Percentiles rank a stretch among this genome's conserved stretches.
Evolutionary conservation across 2,113 vertebrate genomes (phyloP).

Genomic region (Diadophis punctatus): DNA sequence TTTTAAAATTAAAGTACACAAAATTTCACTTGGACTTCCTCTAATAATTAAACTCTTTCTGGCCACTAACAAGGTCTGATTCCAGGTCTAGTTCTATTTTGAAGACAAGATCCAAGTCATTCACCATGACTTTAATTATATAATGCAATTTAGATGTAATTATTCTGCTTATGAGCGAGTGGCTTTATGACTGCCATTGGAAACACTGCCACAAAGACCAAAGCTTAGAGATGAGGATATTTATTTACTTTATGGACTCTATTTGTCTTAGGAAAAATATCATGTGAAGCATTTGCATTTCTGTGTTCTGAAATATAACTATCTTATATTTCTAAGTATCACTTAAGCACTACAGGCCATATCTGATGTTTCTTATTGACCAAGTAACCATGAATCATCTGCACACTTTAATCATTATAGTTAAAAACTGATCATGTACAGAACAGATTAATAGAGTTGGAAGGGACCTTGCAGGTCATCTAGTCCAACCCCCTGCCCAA

Average conservation of each 20-base stretch:
- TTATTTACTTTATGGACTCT: background rate
- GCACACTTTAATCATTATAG: background rate
- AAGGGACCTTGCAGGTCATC: too few relatives aligned
- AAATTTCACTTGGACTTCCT: slow-evolving; percentile 49
- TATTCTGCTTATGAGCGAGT: slow-evolving; percentile 33
- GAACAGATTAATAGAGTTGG: too few relatives aligned
- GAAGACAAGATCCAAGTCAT: slow-evolving; percentile 43
- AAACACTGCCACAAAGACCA: background rate
- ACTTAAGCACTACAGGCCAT: background rate
- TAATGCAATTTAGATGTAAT: slow-evolving; percentile 42
- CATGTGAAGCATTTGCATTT: background rate
- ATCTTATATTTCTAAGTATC: background rate
- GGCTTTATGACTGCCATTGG: slow-evolving; percentile 2
- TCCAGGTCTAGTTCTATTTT: slow-evolving; percentile 35
- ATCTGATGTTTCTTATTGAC: background rate
- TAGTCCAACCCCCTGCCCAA: too few relatives aligned
- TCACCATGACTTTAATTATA: slow-evolving; percentile 55
- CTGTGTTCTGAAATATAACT: background rate
- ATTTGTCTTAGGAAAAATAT: background rate
- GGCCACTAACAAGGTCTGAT: slow-evolving; percentile 30
- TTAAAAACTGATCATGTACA: background rate
- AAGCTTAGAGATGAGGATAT: background rate
- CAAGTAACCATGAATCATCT: background rate
- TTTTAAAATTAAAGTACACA: slow-evolving; percentile 27
- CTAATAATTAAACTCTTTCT: slow-evolving; percentile 47